These are phyloP conservation scores for Ptilonorhynchus violaceus DNA, from an alignment of 2,113 vertebrate genomes.

Conservation along the genomic window DNA sequence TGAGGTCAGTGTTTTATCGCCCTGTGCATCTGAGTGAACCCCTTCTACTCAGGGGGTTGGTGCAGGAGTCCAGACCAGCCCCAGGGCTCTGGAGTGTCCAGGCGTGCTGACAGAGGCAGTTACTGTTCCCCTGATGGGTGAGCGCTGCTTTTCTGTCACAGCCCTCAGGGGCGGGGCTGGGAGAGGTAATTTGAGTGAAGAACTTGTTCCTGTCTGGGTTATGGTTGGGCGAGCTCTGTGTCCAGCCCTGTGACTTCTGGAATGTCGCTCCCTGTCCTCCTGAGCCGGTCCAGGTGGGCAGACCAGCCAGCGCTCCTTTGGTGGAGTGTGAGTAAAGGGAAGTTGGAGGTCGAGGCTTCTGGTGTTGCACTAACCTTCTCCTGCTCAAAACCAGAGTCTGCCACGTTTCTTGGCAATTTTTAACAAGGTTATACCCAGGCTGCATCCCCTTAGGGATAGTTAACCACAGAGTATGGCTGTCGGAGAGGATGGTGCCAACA, in stretches of 20 bases:
- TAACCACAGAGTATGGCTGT: background rate
- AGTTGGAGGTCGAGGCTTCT: background rate
- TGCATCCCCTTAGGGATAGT: background rate
- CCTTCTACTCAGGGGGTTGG: background rate
- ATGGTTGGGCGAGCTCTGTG: background rate
- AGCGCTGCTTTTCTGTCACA: background rate
- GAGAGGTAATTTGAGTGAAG: background rate
- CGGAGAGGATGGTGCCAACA: background rate
- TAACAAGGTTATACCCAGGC: background rate
- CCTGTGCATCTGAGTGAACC: background rate
- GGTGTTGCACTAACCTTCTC: background rate
- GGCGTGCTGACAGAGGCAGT: background rate
- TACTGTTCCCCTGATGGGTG: background rate
- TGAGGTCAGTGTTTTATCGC: background rate
- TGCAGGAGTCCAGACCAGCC: background rate
- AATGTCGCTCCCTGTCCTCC: background rate
- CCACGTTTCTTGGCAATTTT: background rate
- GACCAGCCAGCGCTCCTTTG: background rate
- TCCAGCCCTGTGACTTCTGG: background rate
- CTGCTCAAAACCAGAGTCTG: background rate
- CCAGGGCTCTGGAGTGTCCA: background rate
- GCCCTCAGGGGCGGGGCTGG: accelerated
- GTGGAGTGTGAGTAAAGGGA: background rate
- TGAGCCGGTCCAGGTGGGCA: background rate
- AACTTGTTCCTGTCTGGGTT: background rate